Base-by-base conservation (phyloP, 1,140 invertebrate species). In the Lucilia sericata region DNA sequence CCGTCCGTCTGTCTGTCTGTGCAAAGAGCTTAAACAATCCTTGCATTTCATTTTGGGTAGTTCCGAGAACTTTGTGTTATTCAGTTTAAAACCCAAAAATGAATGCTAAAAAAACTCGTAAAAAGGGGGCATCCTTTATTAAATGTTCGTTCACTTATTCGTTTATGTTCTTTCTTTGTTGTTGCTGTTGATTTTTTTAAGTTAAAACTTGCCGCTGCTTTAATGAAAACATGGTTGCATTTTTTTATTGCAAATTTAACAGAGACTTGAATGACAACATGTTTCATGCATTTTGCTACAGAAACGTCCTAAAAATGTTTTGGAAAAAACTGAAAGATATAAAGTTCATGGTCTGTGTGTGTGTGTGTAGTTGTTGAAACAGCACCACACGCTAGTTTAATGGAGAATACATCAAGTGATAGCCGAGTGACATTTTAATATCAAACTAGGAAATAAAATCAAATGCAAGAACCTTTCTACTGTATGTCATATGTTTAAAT, bases 51-150 rank as follows among this genome's bases (percentile, higher is more conserved):
- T 60, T 60, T 60, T 60, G 51, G 60, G 13, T 70, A 70, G 60
- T 70, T 70, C 19, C 60, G 60, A 70, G 60, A 70, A 70, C n/a
- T 70, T 70, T 70, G 60, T 70, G 17, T 21, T 17, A 10, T 70
- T 70, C 60, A 21, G 60, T 70, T 70, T 17, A 60, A 60, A 60
- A 5, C 13, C 51, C 25, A 30, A 30, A 30, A 30, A 30, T 30
- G 25, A 30, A 14, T 12, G 0, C 17, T 25, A 60, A 60, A 60
- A 60, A 60, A 70, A 70, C 25, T 30, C 25, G 17, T 21, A 70
- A 70, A 70, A 70, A 70, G 5, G 21, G 60, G 60, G 65, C 65
- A 70, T 70, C 65, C 65, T 70, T 70, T 70, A 70, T 70, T 70
- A 70, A 70, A 70, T 70, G 65, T 70, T 70, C 65, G 19, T 70